A percentile compares a stretch with the other conserved stretches of the same genome.
phyloP scores from a whole-genome alignment of 2,797 vertebrate genomes.

The Gallirallus australis region DNA sequence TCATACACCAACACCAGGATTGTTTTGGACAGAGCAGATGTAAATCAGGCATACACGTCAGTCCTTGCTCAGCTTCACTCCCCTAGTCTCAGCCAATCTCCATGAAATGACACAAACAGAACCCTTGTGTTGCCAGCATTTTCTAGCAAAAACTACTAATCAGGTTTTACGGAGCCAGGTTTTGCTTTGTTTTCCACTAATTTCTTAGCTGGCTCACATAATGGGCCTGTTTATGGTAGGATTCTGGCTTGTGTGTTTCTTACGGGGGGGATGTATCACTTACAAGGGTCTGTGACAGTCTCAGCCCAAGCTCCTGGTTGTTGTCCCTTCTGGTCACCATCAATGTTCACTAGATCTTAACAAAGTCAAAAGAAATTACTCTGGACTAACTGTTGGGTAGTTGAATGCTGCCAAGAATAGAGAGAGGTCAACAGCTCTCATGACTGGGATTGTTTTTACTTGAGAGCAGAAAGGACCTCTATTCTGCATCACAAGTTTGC shows the following conservation, averaged over 20 bases:
- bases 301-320: neutral
- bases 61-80: neutral
- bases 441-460: neutral
- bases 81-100: neutral
- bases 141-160: slow-evolving; percentile 18
- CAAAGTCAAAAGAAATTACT: neutral
- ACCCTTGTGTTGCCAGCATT: neutral
- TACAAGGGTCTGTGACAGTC: neutral
- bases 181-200: slow-evolving; percentile 24
- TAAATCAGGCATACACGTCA: neutral
- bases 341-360: neutral
- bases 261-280: neutral
- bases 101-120: neutral
- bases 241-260: neutral
- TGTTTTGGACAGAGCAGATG: neutral
- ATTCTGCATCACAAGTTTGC: neutral
- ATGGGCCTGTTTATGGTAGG: neutral
- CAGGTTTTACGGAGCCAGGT: neutral
- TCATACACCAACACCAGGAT: neutral
- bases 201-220: neutral
- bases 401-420: neutral
- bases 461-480: neutral
- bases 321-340: neutral
- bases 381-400: neutral
- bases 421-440: neutral